These are phyloP conservation scores for Ophioninae sp. DNA, from an alignment of 2,888 invertebrate genomes.

Conservation along the genomic window DNA sequence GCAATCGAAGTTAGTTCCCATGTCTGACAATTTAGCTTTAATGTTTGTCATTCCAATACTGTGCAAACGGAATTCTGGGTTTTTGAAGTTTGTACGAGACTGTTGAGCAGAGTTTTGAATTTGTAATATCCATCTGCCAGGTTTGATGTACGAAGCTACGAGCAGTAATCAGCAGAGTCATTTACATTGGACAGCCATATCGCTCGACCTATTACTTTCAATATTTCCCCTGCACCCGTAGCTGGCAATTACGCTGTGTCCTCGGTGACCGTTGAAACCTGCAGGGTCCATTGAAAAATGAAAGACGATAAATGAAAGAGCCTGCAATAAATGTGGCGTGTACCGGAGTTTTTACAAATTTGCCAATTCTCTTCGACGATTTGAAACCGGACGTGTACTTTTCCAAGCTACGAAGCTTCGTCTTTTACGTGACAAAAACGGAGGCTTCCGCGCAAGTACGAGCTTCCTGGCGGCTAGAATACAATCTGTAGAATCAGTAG, in stretches of 20 bases:
- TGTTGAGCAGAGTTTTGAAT: not conserved
- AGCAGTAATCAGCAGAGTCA: not conserved
- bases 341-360: no score
- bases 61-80: no score
- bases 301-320: not conserved
- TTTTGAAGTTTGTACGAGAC: no score
- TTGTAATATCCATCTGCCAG: not conserved
- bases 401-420: not conserved
- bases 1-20: no score
- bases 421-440: not conserved
- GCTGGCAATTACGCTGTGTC: not conserved
- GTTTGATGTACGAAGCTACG: not conserved
- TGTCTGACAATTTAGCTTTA: no score
- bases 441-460: not conserved
- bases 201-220: not conserved
- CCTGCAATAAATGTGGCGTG: not conserved
- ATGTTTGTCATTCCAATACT: no score
- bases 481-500: not conserved
- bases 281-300: not conserved
- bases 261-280: not conserved
- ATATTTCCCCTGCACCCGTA: not conserved
- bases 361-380: not conserved
- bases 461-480: not conserved
- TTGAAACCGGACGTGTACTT: not conserved
- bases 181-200: not conserved